These are phyloP conservation scores for Actinemys pallida DNA, from an alignment of 2,113 vertebrate genomes.

Conservation along the genomic window DNA sequence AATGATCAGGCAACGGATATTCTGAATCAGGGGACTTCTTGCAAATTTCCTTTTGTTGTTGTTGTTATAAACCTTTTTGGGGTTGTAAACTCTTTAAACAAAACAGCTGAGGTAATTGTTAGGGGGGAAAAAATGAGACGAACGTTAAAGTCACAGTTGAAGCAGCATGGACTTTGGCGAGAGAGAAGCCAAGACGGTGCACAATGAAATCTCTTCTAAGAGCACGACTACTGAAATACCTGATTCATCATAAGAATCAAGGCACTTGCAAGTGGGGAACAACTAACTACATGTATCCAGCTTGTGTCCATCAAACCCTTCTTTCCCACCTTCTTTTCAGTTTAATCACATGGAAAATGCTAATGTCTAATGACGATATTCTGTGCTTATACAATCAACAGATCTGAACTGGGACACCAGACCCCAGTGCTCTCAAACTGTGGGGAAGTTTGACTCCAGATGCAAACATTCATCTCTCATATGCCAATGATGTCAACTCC, in stretches of 20 bases:
- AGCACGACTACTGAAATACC: neutral
- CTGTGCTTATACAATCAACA: neutral
- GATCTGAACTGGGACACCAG: neutral
- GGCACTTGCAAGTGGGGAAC: slow-evolving; percentile 3
- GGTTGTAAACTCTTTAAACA: slow-evolving; percentile 82
- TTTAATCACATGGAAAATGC: neutral
- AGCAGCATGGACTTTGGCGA: slow-evolving; percentile 27
- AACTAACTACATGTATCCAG: neutral
- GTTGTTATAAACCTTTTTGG: slow-evolving; percentile 50
- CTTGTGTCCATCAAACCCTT: neutral
- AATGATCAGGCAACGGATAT: slow-evolving; percentile 25
- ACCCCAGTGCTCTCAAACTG: neutral
- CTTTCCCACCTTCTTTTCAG: neutral
- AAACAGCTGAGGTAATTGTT: slow-evolving; percentile 77
- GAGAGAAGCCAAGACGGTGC: slow-evolving; percentile 23
- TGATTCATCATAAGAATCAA: slow-evolving; percentile 58
- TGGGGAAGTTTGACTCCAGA: neutral
- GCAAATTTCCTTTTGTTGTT: slow-evolving; percentile 19
- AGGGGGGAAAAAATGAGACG: slow-evolving; percentile 45
- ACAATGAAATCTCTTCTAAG: slow-evolving; percentile 32
- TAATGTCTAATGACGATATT: neutral
- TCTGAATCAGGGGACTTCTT: slow-evolving; percentile 20
- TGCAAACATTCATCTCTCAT: neutral
- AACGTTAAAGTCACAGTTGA: slow-evolving; percentile 42
- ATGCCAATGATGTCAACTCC: neutral